Base-by-base conservation (phyloP, 2,113 vertebrate genomes). In the Phalacrocorax brasilianus region DNA sequence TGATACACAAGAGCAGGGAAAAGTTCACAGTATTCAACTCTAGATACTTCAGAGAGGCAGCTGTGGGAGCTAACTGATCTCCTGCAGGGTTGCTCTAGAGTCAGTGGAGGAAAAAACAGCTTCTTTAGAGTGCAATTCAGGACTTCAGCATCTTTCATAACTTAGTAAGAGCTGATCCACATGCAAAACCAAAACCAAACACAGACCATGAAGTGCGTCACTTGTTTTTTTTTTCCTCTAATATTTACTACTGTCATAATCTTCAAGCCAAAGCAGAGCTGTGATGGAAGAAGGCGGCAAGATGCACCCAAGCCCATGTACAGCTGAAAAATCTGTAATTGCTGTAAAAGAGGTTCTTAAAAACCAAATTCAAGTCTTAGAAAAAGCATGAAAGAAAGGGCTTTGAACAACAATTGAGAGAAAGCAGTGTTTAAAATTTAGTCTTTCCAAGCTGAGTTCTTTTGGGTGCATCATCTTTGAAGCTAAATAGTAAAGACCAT, bases 61-160 rank as follows among this genome's bases (percentile, higher is more conserved):
- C 65, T 56, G 35, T 28, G 59, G 79, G 50, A 86, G 58, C 75
- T 45, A 68, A 68, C 45, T 81, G 33, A 95, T 93, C 87, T 95
- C 84, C 84, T 73, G 66, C 70, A 89, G 81, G 27, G 62, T 8
- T 65, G 47, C 91, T 85, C 35, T 61, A 58, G 32, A 89, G 49
- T 12, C 70, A 35, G 22, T 5, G 1, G 33, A 87, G 70, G 70
- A 89, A 84, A 72, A 72, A 49, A 2, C 52, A 78, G 33, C 35
- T 88, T 77, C 80, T 81, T 63, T 27, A 85, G 30, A 53, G 76
- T 56, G 66, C 28, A 79, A 49, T 81, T 94, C 53, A 45, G 73
- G 74, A 75, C 53, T 79, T 68, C 74, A 75, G 70, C 70, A 83
- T 75, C 84, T 95, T 96, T 93, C 78, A 61, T 94, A 94, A 96